Percentiles rank a stretch among this genome's conserved stretches.
These are phyloP conservation scores for Dinothrombium tinctorium DNA, from an alignment of 1,140 invertebrate species.

Conservation along the genomic window DNA sequence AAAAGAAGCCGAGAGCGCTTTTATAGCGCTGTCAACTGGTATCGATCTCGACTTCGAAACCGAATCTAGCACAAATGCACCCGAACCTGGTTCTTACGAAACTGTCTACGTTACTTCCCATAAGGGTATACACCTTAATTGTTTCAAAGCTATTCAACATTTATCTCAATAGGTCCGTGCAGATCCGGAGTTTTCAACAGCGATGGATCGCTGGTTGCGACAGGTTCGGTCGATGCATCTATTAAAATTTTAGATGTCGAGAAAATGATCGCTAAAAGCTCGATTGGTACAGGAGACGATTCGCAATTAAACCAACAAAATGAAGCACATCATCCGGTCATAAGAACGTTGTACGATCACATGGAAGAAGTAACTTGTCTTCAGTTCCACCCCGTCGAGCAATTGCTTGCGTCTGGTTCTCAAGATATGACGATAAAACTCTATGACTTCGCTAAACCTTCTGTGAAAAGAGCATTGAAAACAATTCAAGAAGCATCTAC, in stretches of 20 bases:
- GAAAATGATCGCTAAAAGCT: slow-evolving; percentile 72
- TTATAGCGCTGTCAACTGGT: slow-evolving; percentile 34
- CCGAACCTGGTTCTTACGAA: slow-evolving; percentile 43
- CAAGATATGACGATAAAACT: slow-evolving; percentile 80
- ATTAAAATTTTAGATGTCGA: slow-evolving; percentile 98
- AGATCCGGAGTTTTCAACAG: slow-evolving; percentile 76
- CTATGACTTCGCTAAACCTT: slow-evolving; percentile 93
- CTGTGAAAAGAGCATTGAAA: slow-evolving; percentile 89
- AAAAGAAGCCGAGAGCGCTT: slow-evolving; percentile 10
- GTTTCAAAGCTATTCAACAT: too few relatives aligned
- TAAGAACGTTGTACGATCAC: slow-evolving; percentile 94
- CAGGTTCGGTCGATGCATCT: slow-evolving; percentile 88
- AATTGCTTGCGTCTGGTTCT: slow-evolving; percentile 77
- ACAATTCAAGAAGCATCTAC: slow-evolving; percentile 76
- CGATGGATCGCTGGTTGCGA: slow-evolving; percentile 84
- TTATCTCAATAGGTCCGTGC: slow-evolving; percentile 32
- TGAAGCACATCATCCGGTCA: slow-evolving; percentile 59
- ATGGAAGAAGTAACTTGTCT: slow-evolving; percentile 87
- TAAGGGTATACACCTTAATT: slow-evolving; percentile 59
- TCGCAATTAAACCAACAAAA: slow-evolving; percentile 1
- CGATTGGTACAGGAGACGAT: slow-evolving; percentile 13
- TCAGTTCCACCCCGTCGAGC: slow-evolving; percentile 82
- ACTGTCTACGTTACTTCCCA: slow-evolving; percentile 97
- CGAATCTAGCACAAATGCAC: slow-evolving; percentile 28
- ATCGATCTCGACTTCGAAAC: slow-evolving; percentile 77